These are phyloP conservation scores for Lagopus muta DNA, from an alignment of 2,113 vertebrate species.

Conservation along the genomic window DNA sequence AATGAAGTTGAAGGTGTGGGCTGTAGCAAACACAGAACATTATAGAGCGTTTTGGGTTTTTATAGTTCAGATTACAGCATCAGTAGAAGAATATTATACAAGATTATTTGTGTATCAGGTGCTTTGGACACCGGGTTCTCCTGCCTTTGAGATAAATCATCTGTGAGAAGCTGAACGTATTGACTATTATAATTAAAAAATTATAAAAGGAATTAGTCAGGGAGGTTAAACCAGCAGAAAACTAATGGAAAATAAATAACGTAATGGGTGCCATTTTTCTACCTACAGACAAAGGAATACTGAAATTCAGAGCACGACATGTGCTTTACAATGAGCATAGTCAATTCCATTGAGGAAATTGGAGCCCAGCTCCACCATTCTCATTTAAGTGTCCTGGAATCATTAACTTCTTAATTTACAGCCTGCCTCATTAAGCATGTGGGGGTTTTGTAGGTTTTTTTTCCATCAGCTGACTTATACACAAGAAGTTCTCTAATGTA, in stretches of 20 bases:
- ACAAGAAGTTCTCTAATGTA: background rate
- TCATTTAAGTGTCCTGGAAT: constrained; percentile 9
- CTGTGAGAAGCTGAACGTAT: background rate
- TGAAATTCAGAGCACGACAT: background rate
- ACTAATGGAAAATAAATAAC: background rate
- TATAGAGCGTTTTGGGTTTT: background rate
- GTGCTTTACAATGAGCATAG: background rate
- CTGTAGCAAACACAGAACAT: background rate
- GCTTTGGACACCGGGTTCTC: background rate
- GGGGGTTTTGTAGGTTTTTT: background rate
- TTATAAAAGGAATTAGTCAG: background rate
- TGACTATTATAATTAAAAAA: background rate
- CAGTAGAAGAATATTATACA: background rate
- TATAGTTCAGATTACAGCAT: background rate
- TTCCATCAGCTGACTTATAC: background rate
- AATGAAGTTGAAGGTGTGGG: background rate
- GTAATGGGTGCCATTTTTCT: background rate
- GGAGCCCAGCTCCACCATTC: background rate
- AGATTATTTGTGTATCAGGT: background rate
- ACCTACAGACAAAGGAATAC: background rate
- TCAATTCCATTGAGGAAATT: background rate
- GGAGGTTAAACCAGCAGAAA: background rate
- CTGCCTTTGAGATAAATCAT: background rate
- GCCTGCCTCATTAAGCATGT: background rate
- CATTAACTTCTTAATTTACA: constrained; percentile 17